Evolutionary conservation across 2,888 invertebrate genomes (phyloP).

Genomic region (Gandaritis pyraliata): DNA sequence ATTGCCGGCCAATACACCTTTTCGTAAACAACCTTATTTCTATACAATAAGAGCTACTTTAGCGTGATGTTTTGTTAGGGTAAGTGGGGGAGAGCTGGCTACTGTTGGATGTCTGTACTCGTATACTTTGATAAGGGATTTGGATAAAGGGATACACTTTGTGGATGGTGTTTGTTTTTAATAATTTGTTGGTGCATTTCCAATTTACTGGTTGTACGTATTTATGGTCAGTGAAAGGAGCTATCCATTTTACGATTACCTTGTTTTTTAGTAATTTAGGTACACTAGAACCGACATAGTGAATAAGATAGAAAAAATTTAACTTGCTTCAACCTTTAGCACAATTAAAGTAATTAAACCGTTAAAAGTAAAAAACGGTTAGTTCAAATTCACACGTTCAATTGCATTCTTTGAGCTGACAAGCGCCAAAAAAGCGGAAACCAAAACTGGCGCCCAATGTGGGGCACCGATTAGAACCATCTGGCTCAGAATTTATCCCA

Average conservation of each 20-base stretch:
- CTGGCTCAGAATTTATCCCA: constrained; percentile 54
- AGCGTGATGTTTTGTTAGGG: constrained; percentile 11
- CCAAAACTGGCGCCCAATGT: constrained; percentile 48
- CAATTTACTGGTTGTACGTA: too few species aligned
- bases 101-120: neutral
- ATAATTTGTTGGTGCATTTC: neutral
- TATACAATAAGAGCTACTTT: constrained; percentile 13
- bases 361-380: too few species aligned
- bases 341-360: too few species aligned
- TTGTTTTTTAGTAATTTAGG: too few species aligned
- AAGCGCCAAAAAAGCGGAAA: constrained; percentile 30
- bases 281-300: too few species aligned
- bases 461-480: constrained; percentile 53
- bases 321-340: too few species aligned
- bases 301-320: too few species aligned
- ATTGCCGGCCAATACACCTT: constrained; percentile 45
- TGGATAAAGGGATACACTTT: constrained; percentile 19
- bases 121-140: constrained; percentile 23
- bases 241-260: too few species aligned
- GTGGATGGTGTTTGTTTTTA: constrained; percentile 12
- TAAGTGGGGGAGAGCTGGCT: constrained; percentile 10
- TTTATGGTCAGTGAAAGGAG: too few species aligned
- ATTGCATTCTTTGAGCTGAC: constrained; percentile 21
- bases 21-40: constrained; percentile 20
- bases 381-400: constrained; percentile 20